phyloP scores from a whole-genome alignment of 2,888 invertebrate species.

The Ellobium chinense region DNA sequence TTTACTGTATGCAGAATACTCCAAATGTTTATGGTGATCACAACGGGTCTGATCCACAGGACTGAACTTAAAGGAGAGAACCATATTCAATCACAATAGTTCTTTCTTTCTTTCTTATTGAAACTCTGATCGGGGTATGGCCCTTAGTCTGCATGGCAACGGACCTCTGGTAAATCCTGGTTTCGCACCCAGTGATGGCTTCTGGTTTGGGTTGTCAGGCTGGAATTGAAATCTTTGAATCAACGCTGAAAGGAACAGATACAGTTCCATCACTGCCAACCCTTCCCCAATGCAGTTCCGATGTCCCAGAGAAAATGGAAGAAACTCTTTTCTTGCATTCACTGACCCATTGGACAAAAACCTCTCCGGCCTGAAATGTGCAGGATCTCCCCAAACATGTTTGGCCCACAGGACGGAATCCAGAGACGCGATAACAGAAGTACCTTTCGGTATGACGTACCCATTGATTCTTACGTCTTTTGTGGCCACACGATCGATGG shows the following conservation, averaged over 20 bases:
- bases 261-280: conserved; percentile 34
- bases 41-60: no score
- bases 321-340: conserved; percentile 14
- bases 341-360: conserved; percentile 48
- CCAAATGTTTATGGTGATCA: no score
- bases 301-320: conserved; percentile 41
- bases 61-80: no score
- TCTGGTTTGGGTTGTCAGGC: not conserved
- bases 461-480: conserved; percentile 59
- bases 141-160: conserved; percentile 26
- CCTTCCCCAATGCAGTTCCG: conserved; percentile 38
- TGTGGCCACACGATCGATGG: conserved; percentile 53
- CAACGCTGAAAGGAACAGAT: conserved; percentile 15
- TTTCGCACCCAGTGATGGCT: conserved; percentile 12
- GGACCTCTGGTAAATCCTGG: conserved; percentile 27
- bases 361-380: conserved; percentile 55
- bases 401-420: conserved; percentile 52
- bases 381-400: conserved; percentile 52
- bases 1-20: no score
- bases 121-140: not conserved
- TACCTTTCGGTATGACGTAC: conserved; percentile 62
- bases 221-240: conserved; percentile 28
- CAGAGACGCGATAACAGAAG: conserved; percentile 50
- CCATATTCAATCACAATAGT: no score
- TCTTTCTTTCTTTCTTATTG: no score